Conservation (phyloP, 2,888 invertebrate species). For the Aphidoletes aphidimyza region DNA sequence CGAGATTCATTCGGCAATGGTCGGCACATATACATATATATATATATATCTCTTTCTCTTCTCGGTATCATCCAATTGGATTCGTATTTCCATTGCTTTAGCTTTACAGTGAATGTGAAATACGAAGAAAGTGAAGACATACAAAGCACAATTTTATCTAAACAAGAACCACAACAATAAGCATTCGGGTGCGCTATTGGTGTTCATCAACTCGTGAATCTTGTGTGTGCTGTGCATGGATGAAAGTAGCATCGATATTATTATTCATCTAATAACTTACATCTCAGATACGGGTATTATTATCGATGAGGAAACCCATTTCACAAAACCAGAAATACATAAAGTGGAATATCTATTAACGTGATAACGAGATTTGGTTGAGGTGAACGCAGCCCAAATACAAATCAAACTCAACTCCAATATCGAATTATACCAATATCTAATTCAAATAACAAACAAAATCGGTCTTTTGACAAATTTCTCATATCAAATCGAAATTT, state of each 20-base stretch:
- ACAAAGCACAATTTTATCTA: background rate
- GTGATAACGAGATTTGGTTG: too few species aligned
- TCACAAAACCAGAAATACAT: background rate
- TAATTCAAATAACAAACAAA: background rate
- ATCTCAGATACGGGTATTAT: conserved; percentile 19
- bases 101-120: background rate
- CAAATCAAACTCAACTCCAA: background rate
- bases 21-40: too few species aligned
- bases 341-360: background rate
- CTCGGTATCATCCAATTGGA: background rate
- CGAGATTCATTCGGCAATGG: too few species aligned
- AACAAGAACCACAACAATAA: background rate
- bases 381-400: too few species aligned
- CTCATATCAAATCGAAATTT: background rate
- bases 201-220: background rate
- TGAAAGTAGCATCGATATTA: background rate
- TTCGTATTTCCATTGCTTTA: background rate
- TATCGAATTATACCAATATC: background rate
- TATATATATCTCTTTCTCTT: too few species aligned
- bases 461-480: conserved; percentile 1
- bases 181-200: conserved; percentile 17
- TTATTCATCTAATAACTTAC: conserved; percentile 28
- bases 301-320: background rate
- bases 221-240: background rate
- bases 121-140: background rate